phyloP scores from a whole-genome alignment of 2,888 invertebrate species.

The Panorpa germanica region DNA sequence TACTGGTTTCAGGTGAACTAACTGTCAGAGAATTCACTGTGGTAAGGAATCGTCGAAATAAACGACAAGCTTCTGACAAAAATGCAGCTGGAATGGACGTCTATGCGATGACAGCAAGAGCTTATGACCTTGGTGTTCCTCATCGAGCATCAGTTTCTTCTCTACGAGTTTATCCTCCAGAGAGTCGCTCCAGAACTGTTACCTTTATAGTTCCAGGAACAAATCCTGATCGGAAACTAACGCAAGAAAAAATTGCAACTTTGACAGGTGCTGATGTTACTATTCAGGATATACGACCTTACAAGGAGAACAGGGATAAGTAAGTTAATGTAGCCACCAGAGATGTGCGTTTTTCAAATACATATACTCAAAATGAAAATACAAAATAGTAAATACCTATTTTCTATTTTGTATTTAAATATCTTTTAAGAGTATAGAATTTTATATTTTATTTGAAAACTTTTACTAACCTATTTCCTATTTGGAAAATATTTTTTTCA shows the following conservation, averaged over 20 bases:
- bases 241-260: conserved; percentile 55
- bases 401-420: too few relatives aligned
- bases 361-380: too few relatives aligned
- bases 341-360: too few relatives aligned
- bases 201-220: conserved; percentile 66
- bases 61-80: conserved; percentile 27
- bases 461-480: too few relatives aligned
- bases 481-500: too few relatives aligned
- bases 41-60: conserved; percentile 22
- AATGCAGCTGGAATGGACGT: conserved; percentile 32
- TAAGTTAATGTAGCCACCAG: too few relatives aligned
- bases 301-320: too few relatives aligned
- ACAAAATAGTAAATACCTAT: too few relatives aligned
- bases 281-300: conserved; percentile 54
- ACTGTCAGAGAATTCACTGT: conserved; percentile 33
- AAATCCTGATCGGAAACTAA: conserved; percentile 49
- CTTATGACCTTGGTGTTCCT: conserved; percentile 72
- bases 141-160: conserved; percentile 50
- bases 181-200: conserved; percentile 53
- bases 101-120: conserved; percentile 51
- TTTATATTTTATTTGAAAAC: too few relatives aligned
- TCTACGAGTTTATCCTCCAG: conserved; percentile 62
- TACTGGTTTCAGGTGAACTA: conserved; percentile 34
- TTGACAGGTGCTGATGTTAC: conserved; percentile 64
- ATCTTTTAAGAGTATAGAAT: too few relatives aligned